Percentiles rank a stretch among this genome's conserved stretches.
Evolutionary conservation across 2,888 invertebrate genomes (phyloP).

Genomic region (Cyclophora albipunctata): DNA sequence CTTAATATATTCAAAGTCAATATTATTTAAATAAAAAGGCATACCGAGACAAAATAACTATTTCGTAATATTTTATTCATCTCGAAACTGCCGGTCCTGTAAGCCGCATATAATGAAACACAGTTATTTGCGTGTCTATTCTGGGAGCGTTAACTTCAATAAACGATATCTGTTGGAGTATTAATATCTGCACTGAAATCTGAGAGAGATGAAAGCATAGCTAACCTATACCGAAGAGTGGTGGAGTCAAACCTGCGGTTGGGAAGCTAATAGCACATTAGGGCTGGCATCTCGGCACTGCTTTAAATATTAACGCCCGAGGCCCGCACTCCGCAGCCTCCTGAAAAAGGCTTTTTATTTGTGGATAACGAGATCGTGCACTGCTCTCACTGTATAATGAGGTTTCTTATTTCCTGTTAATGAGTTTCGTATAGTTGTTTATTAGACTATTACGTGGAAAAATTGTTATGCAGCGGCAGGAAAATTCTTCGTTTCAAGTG

Average conservation of each 20-base stretch:
- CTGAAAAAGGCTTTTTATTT: slow-evolving; percentile 58
- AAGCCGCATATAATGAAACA: too few relatives aligned
- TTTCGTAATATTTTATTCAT: too few relatives aligned
- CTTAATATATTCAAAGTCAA: too few relatives aligned
- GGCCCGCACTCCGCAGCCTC: slow-evolving; percentile 30
- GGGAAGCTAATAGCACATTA: slow-evolving; percentile 59
- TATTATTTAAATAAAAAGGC: too few relatives aligned
- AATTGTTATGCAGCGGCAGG: background rate
- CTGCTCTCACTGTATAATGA: slow-evolving; percentile 45
- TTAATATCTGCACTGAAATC: too few relatives aligned
- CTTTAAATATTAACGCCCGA: slow-evolving; percentile 60
- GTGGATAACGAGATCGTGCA: slow-evolving; percentile 53
- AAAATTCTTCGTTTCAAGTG: background rate
- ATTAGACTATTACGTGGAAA: slow-evolving; percentile 24
- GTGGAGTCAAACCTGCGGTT: slow-evolving; percentile 40
- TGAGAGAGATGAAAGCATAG: background rate
- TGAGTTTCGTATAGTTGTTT: slow-evolving; percentile 47
- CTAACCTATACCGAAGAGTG: slow-evolving; percentile 11
- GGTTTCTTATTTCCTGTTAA: slow-evolving; percentile 53
- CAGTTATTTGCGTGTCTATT: too few relatives aligned
- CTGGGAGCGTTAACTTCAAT: too few relatives aligned
- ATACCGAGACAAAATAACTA: too few relatives aligned
- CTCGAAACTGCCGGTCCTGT: too few relatives aligned
- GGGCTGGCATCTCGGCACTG: slow-evolving; percentile 48
- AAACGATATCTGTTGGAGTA: too few relatives aligned